Base-by-base conservation (phyloP, 2,113 vertebrate genomes). In the Ammodytes dubius region DNA sequence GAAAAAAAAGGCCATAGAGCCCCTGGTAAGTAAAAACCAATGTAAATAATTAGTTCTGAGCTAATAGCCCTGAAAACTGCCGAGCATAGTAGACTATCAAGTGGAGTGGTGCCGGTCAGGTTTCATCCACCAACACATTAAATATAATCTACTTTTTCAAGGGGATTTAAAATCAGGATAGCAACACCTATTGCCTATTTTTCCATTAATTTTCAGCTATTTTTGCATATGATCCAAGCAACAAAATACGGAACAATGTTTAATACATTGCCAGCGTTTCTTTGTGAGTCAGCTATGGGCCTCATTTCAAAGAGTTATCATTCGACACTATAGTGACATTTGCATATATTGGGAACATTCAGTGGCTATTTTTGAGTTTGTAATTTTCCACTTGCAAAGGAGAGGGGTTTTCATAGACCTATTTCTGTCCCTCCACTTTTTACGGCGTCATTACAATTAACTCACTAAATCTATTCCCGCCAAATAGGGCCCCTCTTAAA, bases 21-120 rank as follows among this genome's bases (percentile, higher is more conserved):
- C 59, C 12, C 27, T 27, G 78, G 49, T 72, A 56, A 77, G 84
- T 74, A 79, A 63, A 75, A 87, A 77, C 56, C 59, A 81, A 81
- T 68, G 79, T 54, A 79, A 71, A 85, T 80, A 84, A 87, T 87
- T 80, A 82, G 72, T 82, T 83, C 64, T 79, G 77, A 81, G 79
- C 81, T 88, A 84, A 83, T 77, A 47, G 59, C 58, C 7, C 63
- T 74, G 7, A 60, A 60, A 83, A 74, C 46, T 37, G 71, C 73
- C 15, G 27, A 75, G n/a, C 47, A 53, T 60, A 71, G 50, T 39
- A 53, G 27, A 70, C 68, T 81, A 68, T 45, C 15, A 39, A 27
- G 14, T 39, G 54, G 15, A 67, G 39, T 45, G 37, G 42, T 7
- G 12, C 57, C 2, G n/a, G 39, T 37, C 57, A 35, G 52, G 60